Evolutionary conservation across 1,140 invertebrate species (phyloP), one percentile per base, ranked within the genome.

Genomic region (Archegozetes longisetosus): DNA sequence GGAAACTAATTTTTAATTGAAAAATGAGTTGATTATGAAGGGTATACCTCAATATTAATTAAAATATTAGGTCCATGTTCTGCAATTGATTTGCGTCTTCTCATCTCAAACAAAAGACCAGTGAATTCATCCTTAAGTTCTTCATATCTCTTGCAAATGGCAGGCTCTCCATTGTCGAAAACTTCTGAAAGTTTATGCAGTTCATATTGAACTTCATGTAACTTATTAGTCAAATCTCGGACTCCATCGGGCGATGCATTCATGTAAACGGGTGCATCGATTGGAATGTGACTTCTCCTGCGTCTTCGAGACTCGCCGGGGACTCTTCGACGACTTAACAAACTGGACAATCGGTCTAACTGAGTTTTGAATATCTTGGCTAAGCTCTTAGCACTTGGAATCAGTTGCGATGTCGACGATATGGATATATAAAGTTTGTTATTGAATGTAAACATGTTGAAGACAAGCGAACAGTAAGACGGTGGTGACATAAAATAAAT

Each of bases 361-460:
- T 79, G 65, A n/a, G 63, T 47, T 52, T 55, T 57, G 29, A 65
- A 52, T 27, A 52, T 25, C 53, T 47, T 47, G 4, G 29, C 24
- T 20, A 64, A 26, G 23, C 20, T 2, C 22, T 28, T 46, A 20
- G 55, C 53, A 48, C 50, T 32, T 2, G 47, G 28, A 13, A 63
- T 47, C 22, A 63, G 28, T 54, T 63, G 40, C 1, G 61, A 59
- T 20, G 14, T 29, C 3, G 53, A 49, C 25, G 46, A 46, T 22
- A 59, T 48, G 6, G 61, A 53, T 9, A 59, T 20, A 23, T 28
- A 53, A 13, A 64, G 26, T 24, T 49, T 50, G 9, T 60, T 17
- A 54, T 53, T 29, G 62, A 79, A 79, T 22, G 75, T 77, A 55
- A 79, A 69, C 23, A 77, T 73, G 17, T 78, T 76, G 6, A 79